A percentile compares a stretch with the other conserved stretches of the same genome.
These are phyloP conservation scores for Ephydatia muelleri DNA, from an alignment of 37 sponge, comb jelly and placozoan species.

Conservation along the genomic window DNA sequence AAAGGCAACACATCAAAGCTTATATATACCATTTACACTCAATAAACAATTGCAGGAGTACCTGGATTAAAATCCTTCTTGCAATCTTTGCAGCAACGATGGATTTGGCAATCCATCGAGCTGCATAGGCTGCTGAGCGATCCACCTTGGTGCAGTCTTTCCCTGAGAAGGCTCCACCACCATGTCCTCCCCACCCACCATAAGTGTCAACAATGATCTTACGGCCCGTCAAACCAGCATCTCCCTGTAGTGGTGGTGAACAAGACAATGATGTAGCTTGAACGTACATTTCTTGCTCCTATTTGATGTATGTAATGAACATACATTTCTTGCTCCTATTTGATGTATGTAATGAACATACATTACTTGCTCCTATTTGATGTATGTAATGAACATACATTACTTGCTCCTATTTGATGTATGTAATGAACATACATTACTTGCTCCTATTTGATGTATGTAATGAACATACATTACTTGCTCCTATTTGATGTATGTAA, in stretches of 20 bases:
- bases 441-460: too few species aligned
- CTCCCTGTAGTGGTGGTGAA: conserved; percentile 45
- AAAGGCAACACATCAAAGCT: too few species aligned
- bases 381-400: too few species aligned
- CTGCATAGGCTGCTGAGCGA: conserved; percentile 89
- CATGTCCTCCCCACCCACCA: conserved; percentile 96
- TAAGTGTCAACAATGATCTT: conserved; percentile 97
- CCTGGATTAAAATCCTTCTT: conserved; percentile 83
- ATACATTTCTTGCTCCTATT: background rate
- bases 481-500: too few species aligned
- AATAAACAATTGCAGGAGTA: too few species aligned
- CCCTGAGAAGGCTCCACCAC: conserved; percentile 96
- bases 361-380: too few species aligned
- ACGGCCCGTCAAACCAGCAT: conserved; percentile 95
- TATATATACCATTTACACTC: too few species aligned
- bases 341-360: too few species aligned
- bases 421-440: too few species aligned
- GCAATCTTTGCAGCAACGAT: conserved; percentile 84
- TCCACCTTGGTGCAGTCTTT: conserved; percentile 94
- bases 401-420: too few species aligned
- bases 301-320: background rate
- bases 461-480: too few species aligned
- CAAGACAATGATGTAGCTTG: too few species aligned
- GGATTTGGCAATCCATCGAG: conserved; percentile 93
- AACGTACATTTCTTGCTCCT: background rate